Base-by-base conservation (phyloP, 2,113 vertebrate species). In the Nestor notabilis region DNA sequence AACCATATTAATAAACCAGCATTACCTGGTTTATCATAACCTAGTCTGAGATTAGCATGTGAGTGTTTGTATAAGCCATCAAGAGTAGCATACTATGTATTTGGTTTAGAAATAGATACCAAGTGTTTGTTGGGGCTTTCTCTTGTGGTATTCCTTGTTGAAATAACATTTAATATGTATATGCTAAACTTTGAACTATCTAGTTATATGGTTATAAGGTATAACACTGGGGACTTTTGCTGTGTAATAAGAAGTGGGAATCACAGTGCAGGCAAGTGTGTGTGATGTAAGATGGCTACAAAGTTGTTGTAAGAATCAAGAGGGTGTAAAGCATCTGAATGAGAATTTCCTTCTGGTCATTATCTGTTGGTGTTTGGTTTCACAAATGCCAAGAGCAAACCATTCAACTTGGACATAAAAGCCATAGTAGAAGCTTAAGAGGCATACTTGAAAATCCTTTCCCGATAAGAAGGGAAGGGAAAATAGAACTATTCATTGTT, bases 321-420 rank as follows among this genome's bases (percentile, higher is more conserved):
- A 35, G 44, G 17, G n/a, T 86, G 28, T 83, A 61, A 89, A 61
- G 64, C 18, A 69, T 70, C 14, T 63, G 31, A 5, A 41, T 87
- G 61, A 92, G 31, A 47, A 37, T 44, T 89, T 74, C 49, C 85
- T 90, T 63, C 49, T 29, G 10, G 55, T 44, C 31, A 12, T 13
- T 60, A 49, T 25, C 55, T 78, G 56, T 43, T 2, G 17, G 49
- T 69, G 35, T 75, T 87, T 35, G 33, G 23, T 49, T 74, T 84
- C 33, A 41, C 4, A 4, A 50, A 28, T 46, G 65, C 81, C 47
- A 60, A 50, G 50, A 79, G 74, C 61, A n/a, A 87, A 6, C 31
- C 68, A 11, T 86, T 80, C 49, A 58, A 63, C 39, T 84, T 91
- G 52, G 50, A 63, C 60, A 33, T 87, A 52, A 91, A 94, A 94